Conservation (phyloP, 2,113 vertebrate species). For the Lontra canadensis region DNA sequence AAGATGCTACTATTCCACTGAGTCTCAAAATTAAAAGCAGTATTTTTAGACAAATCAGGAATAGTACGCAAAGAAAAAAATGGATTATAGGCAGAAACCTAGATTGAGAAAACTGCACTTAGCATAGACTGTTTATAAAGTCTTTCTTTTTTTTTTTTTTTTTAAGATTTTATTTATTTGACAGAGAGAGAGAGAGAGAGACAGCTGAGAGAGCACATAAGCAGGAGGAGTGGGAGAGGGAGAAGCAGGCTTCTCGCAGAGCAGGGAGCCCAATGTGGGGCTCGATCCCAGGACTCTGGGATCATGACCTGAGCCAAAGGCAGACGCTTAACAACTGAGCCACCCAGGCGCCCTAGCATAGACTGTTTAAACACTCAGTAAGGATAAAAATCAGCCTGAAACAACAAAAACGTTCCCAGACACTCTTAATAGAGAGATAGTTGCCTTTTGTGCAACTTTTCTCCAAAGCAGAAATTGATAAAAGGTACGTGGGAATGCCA, state of each 20-base stretch:
- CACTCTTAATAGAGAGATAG: background rate
- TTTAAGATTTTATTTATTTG: too few relatives aligned
- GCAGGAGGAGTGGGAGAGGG: too few relatives aligned
- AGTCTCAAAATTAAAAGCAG: background rate
- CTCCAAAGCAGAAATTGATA: background rate
- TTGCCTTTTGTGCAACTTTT: background rate
- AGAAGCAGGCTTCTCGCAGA: too few relatives aligned
- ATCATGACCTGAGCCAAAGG: too few relatives aligned
- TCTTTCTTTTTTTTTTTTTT: too few relatives aligned
- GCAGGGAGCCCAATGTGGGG: too few relatives aligned
- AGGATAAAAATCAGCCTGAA: background rate
- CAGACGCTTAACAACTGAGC: too few relatives aligned
- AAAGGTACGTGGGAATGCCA: rapidly evolving
- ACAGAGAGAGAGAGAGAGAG: too few relatives aligned
- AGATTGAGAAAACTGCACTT: background rate
- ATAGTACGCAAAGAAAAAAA: background rate
- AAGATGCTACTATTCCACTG: background rate
- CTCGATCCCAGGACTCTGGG: too few relatives aligned
- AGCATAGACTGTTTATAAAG: background rate
- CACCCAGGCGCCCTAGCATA: background rate
- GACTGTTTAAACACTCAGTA: background rate
- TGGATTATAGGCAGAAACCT: background rate
- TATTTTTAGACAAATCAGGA: background rate
- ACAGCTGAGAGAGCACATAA: too few relatives aligned
- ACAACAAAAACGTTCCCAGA: background rate